Base-by-base conservation (phyloP, 1,140 invertebrate genomes). In the Schmidtea mediterranea region DNA sequence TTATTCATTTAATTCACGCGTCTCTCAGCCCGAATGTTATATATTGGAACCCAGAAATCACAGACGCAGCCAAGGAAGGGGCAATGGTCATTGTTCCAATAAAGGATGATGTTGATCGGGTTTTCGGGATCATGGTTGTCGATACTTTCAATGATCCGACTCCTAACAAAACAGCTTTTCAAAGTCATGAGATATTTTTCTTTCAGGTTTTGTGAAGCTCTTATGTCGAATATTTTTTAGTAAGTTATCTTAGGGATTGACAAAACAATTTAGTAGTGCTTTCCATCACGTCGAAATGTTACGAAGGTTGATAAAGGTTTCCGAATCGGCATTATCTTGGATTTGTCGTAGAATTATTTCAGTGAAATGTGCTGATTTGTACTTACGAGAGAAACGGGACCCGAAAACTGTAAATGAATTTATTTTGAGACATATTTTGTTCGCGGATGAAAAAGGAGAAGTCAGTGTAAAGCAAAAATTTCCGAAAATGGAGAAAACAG, bases 121-220 rank as follows among this genome's bases (percentile, higher is more conserved):
- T 64, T 15, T 67, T 65, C 58, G 64, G 64, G 12, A 38, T 62
- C 10, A 52, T 67, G 8, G 61, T 61, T 12, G 55, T 67, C 12
- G 64, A 67, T 51, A 67, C 63, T 8, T 45, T 67, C 21, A 54
- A 52, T 47, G 61, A 65, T 47, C 55, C 58, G 23, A 57, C 59
- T 48, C 56, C 55, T 2, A 10, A 23, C 3, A 61, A 62, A 43
- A 55, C 57, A 24, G 60, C 62, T 46, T 65, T 67, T 52, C 56
- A 60, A 46, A 64, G 58, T 3, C 64, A 67, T 50, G 64, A 67
- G 51, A 60, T 67, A 8, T 60, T 62, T 51, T 67, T 59, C 52
- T 66, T 61, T 55, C 64, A 66, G 58, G 64, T 66, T 48, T 53
- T 47, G 48, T 15, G 9, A 22, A 9, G 16, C 15, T 9, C 15